Conservation (phyloP, 2,797 vertebrate genomes). For the Cyprinella venusta region DNA sequence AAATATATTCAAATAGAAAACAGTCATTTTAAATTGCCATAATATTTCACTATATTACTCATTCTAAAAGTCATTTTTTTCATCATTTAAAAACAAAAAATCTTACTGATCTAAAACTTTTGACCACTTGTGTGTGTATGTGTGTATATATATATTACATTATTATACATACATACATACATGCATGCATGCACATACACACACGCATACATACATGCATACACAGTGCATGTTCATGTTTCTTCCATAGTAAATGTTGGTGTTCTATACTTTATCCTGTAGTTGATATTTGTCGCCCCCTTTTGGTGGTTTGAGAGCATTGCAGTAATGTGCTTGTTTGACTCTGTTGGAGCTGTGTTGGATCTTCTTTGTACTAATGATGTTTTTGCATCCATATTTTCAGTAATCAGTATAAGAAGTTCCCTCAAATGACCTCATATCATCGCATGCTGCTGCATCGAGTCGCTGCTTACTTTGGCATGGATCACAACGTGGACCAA, state of each 20-base stretch:
- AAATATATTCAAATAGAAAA: too few relatives aligned
- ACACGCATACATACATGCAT: too few relatives aligned
- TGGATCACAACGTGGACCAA: constrained; percentile 99
- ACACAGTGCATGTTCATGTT: too few relatives aligned
- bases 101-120: too few relatives aligned
- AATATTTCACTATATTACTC: too few relatives aligned
- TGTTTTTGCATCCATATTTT: constrained; percentile 6
- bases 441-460: constrained; percentile 98
- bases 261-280: background rate
- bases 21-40: too few relatives aligned
- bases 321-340: background rate
- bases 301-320: constrained; percentile 22
- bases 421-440: constrained; percentile 99
- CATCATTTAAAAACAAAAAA: too few relatives aligned
- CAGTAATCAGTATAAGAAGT: constrained; percentile 99
- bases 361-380: background rate
- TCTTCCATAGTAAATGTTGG: background rate
- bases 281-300: constrained; percentile 25
- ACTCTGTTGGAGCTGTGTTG: background rate
- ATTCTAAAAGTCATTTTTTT: too few relatives aligned
- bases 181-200: too few relatives aligned
- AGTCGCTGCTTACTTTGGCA: constrained; percentile 97
- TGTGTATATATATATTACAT: too few relatives aligned
- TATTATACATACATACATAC: too few relatives aligned
- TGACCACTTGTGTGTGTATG: too few relatives aligned